Evolutionary conservation across 2,888 invertebrate genomes (phyloP), one percentile per base, ranked within the genome.

Genomic region (Harpalus rubripes): DNA sequence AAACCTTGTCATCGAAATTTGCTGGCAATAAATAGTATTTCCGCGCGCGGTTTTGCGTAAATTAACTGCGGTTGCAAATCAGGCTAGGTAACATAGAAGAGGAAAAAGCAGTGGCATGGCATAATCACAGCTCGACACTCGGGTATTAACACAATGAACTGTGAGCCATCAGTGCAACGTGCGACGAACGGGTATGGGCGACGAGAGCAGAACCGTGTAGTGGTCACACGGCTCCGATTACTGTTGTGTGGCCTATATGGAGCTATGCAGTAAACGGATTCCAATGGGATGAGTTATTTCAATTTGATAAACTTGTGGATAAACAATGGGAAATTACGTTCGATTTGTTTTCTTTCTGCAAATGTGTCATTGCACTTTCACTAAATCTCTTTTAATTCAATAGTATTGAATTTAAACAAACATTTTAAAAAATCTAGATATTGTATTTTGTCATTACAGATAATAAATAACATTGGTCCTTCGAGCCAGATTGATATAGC

Each of bases 141-240:
- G 26, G n/a, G 68, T 12, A 81, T 81, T 81, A 81, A 65, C 81
- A 81, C 81, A 81, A 81, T 81, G 65, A 81, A 81, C 81, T 81
- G 81, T 65, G 81, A 81, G 44, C 81, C 63, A 26, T 63, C 63
- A 63, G 63, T 10, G 63, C 26, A 18, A 18, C 26, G 65, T n/a
- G n/a, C n/a, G n/a, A n/a, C n/a, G 6, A 12, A n/a, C 68, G 39
- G 39, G 39, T 32, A 39, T 32, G 68, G n/a, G 26, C n/a, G 2
- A 15, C 2, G 16, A 16, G 1, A 18, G 59, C 59, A 59, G 18
- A 16, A 59, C 15, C 18, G 59, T 68, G 39, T 68, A 68, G 68
- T 39, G 68, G 68, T 68, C 32, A 39, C 63, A 8, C 63, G 0
- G 32, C 4, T 32, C 6, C 32, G 32, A 32, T 32, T 32, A 5